Evolutionary conservation across 1,140 invertebrate species (phyloP).

Genomic region (Cepaea nemoralis): DNA sequence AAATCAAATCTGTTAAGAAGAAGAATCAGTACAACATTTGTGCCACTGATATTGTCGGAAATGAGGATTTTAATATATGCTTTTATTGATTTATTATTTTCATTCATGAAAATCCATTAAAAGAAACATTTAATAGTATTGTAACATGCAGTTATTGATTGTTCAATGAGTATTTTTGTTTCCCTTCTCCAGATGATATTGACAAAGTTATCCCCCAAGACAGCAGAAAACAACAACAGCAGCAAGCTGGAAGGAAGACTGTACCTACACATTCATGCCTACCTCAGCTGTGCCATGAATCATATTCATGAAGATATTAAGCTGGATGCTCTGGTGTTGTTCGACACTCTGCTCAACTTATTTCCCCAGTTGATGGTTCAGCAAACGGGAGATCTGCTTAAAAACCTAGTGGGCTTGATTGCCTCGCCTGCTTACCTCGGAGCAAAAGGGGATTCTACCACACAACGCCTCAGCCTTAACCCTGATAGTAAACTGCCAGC

Average conservation of each 20-base stretch:
- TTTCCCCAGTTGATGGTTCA: conserved; percentile 77
- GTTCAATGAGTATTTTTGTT: not conserved
- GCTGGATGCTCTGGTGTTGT: conserved; percentile 83
- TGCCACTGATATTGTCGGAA: too few relatives aligned
- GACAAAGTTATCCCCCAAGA: conserved; percentile 1
- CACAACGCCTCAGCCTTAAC: conserved; percentile 53
- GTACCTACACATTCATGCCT: conserved; percentile 81
- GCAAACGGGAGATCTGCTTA: conserved; percentile 79
- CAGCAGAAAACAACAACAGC: conserved; percentile 58
- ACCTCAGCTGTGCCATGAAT: conserved; percentile 87
- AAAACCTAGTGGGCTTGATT: conserved; percentile 85
- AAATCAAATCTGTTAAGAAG: too few relatives aligned
- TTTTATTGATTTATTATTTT: too few relatives aligned
- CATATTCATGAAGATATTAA: conserved; percentile 84
- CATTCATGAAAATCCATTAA: too few relatives aligned
- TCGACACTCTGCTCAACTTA: conserved; percentile 78
- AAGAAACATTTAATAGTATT: not conserved
- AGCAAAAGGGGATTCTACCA: conserved; percentile 41
- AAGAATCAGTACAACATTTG: too few relatives aligned
- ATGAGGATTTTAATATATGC: too few relatives aligned
- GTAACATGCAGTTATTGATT: not conserved
- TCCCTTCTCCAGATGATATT: conserved; percentile 26
- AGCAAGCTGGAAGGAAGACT: conserved; percentile 77
- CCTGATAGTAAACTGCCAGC: conserved; percentile 56
- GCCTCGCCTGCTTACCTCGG: conserved; percentile 54